A percentile compares a stretch with the other conserved stretches of the same genome.
These are phyloP conservation scores for Automeris io DNA, from an alignment of 2,888 invertebrate species.

Conservation along the genomic window DNA sequence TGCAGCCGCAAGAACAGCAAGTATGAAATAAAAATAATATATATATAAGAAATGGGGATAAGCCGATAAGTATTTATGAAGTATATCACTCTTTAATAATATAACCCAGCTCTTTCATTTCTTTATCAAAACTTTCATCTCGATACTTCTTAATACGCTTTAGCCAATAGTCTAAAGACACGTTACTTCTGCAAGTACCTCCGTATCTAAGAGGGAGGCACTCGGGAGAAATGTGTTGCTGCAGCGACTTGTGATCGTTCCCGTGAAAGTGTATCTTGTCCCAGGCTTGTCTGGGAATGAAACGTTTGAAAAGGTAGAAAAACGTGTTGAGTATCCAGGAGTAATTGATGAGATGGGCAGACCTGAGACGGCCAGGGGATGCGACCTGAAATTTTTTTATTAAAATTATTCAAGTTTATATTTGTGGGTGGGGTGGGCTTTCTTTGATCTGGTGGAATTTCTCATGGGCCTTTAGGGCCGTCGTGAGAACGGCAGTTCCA, in stretches of 20 bases:
- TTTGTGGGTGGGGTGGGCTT: neutral
- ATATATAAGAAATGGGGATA: no score
- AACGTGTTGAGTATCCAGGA: slow-evolving; percentile 87
- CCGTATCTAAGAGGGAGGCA: slow-evolving; percentile 52
- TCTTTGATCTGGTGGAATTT: neutral
- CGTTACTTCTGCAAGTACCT: slow-evolving; percentile 74
- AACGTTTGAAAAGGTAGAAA: slow-evolving; percentile 85
- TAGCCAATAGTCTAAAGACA: slow-evolving; percentile 75
- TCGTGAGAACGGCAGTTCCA: no score
- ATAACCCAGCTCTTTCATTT: slow-evolving; percentile 81
- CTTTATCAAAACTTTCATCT: slow-evolving; percentile 73
- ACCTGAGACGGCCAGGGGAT: slow-evolving; percentile 80
- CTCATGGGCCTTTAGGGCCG: no score
- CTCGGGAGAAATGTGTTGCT: slow-evolving; percentile 43
- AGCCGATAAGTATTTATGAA: no score
- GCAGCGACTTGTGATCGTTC: slow-evolving; percentile 52
- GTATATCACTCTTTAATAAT: slow-evolving; percentile 68
- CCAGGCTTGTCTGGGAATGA: slow-evolving; percentile 80
- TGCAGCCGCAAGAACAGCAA: no score
- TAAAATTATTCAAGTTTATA: neutral
- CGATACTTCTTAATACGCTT: slow-evolving; percentile 70
- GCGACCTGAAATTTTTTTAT: slow-evolving; percentile 66
- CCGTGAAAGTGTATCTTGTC: slow-evolving; percentile 64
- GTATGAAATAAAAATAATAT: no score
- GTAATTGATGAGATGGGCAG: slow-evolving; percentile 86